Evolutionary conservation across 2,888 invertebrate genomes (phyloP).

Genomic region (Antheraea yamamai): DNA sequence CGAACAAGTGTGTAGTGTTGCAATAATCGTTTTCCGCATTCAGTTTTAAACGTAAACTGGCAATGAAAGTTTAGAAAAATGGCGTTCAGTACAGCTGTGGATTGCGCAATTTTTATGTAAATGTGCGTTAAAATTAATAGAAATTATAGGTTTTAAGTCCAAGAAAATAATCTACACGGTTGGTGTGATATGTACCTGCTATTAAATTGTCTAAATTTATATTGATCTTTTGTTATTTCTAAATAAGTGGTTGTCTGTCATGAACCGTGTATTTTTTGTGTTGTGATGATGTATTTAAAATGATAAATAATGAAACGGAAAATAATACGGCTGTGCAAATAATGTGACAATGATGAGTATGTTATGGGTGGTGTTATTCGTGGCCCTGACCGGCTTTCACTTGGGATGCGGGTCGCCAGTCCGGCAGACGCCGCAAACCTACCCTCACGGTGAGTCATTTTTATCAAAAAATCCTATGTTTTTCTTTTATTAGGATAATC

Average conservation of each 20-base stretch:
- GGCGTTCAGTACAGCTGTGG: constrained; percentile 80
- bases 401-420: constrained; percentile 72
- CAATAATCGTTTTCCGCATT: constrained; percentile 1
- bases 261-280: constrained; percentile 79
- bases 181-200: constrained; percentile 56
- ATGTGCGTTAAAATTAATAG: constrained; percentile 68
- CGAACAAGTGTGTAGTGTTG: constrained; percentile 8
- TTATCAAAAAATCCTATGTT: constrained; percentile 48
- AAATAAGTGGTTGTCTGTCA: constrained; percentile 66
- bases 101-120: constrained; percentile 82
- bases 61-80: constrained; percentile 69
- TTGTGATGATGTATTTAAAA: constrained; percentile 75
- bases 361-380: constrained; percentile 76
- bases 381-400: constrained; percentile 72
- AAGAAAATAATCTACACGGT: constrained; percentile 50
- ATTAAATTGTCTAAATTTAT: constrained; percentile 52
- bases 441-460: constrained; percentile 76
- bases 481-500: constrained; percentile 27
- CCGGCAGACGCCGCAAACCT: constrained; percentile 72
- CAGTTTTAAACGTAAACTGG: not conserved
- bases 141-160: constrained; percentile 58
- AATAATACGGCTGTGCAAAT: constrained; percentile 75
- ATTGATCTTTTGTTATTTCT: constrained; percentile 54
- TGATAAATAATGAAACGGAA: constrained; percentile 77
- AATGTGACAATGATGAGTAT: constrained; percentile 76